Percentiles rank a stretch among this genome's conserved stretches.
phyloP scores from a whole-genome alignment of 2,113 vertebrate genomes.

The Dryoscopus gambensis region DNA sequence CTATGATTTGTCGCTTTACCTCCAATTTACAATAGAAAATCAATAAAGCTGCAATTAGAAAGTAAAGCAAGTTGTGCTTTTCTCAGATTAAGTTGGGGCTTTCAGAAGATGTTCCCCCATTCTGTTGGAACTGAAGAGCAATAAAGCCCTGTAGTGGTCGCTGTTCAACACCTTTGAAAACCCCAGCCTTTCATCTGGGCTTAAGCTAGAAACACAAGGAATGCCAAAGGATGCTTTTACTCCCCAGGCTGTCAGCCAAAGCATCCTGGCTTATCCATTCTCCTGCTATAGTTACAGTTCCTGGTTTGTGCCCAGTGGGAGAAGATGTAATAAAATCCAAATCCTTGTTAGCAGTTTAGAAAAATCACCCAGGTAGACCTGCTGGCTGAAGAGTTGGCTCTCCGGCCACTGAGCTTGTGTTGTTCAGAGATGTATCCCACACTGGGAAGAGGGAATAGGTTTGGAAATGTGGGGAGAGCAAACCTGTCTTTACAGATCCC shows the following conservation, averaged over 20 bases:
- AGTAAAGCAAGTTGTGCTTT: neutral
- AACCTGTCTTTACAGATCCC: neutral
- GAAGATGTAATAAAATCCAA: neutral
- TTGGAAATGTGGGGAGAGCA: neutral
- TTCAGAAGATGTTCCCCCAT: neutral
- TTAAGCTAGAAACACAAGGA: neutral
- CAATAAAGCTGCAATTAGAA: neutral
- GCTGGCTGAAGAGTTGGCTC: neutral
- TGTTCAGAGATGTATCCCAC: neutral
- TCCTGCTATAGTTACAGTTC: neutral
- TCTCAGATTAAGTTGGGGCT: neutral
- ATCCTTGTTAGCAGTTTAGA: neutral
- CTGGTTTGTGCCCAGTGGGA: neutral
- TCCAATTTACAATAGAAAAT: neutral
- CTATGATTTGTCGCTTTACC: neutral
- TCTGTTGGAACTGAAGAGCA: neutral
- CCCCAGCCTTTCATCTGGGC: neutral
- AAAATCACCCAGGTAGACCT: neutral
- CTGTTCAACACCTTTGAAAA: neutral
- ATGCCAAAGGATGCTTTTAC: neutral
- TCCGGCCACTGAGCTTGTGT: fast-evolving
- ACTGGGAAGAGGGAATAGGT: neutral
- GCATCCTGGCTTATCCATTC: neutral
- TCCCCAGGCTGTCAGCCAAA: neutral
- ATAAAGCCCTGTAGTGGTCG: neutral